A percentile compares a stretch with the other conserved stretches of the same genome.
These are phyloP conservation scores for Eumeta japonica DNA, from an alignment of 1,140 invertebrate species.

Conservation along the genomic window DNA sequence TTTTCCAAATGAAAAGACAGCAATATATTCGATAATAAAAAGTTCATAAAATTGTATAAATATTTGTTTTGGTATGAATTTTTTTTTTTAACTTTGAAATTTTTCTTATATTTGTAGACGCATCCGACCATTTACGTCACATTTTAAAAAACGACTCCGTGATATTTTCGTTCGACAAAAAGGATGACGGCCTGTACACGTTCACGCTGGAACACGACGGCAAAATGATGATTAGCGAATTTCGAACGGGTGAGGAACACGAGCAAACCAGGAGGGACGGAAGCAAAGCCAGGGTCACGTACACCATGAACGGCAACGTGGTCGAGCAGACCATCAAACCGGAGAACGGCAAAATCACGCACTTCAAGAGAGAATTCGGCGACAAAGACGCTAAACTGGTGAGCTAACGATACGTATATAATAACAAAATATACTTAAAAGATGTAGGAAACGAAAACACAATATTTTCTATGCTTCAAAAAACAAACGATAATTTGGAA, in stretches of 20 bases:
- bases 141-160: slow-evolving; percentile 17
- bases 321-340: slow-evolving; percentile 25
- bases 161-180: slow-evolving; percentile 18
- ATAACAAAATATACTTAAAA: no score
- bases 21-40: no score
- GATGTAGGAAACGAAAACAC: no score
- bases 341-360: slow-evolving; percentile 20
- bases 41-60: no score
- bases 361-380: slow-evolving; percentile 27
- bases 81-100: no score
- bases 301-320: slow-evolving; percentile 24
- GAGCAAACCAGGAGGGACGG: slow-evolving; percentile 27
- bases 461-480: no score
- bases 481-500: no score
- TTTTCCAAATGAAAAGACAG: no score
- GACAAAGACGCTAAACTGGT: slow-evolving; percentile 29
- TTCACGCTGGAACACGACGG: slow-evolving; percentile 16
- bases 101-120: no score
- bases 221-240: slow-evolving; percentile 10
- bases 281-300: slow-evolving; percentile 24
- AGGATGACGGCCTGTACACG: slow-evolving; percentile 14
- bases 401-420: no score
- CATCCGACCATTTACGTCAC: slow-evolving; percentile 12
- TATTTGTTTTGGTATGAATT: no score
- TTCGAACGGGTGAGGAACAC: slow-evolving; percentile 25